A percentile compares a stretch with the other conserved stretches of the same genome.
Conservation (phyloP, 2,888 invertebrate genomes). For the Norana najaformis region DNA sequence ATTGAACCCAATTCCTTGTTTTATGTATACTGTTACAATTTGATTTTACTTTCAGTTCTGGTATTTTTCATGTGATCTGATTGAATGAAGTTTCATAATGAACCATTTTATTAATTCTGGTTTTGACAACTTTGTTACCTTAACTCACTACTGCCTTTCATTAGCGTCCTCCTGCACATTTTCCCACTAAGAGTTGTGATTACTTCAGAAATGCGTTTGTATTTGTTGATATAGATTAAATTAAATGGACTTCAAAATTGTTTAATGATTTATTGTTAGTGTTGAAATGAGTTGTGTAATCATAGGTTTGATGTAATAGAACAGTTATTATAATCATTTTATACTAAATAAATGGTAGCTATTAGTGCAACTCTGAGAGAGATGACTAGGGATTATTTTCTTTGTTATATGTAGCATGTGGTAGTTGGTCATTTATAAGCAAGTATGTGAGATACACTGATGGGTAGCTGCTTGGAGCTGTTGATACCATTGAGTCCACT, state of each 20-base stretch:
- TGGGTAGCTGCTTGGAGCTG: background rate
- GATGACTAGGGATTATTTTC: background rate
- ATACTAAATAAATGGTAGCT: background rate
- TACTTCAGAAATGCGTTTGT: background rate
- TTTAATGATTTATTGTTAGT: no score
- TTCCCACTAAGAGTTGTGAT: background rate
- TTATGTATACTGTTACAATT: background rate
- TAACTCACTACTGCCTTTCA: background rate
- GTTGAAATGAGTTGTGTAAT: background rate
- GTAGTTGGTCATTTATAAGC: background rate
- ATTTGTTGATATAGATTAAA: background rate
- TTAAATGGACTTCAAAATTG: no score
- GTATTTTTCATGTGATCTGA: background rate
- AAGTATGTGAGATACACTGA: background rate
- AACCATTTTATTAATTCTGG: background rate
- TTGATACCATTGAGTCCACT: background rate
- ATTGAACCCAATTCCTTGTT: background rate
- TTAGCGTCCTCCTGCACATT: background rate
- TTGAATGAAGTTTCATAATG: background rate
- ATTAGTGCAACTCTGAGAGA: background rate
- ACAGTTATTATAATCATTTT: background rate
- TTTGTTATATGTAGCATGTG: background rate
- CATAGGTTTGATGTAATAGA: background rate
- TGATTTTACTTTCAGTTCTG: background rate
- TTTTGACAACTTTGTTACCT: background rate